phyloP scores from a whole-genome alignment of 2,113 vertebrate genomes.

The Ascaphus truei region DNA sequence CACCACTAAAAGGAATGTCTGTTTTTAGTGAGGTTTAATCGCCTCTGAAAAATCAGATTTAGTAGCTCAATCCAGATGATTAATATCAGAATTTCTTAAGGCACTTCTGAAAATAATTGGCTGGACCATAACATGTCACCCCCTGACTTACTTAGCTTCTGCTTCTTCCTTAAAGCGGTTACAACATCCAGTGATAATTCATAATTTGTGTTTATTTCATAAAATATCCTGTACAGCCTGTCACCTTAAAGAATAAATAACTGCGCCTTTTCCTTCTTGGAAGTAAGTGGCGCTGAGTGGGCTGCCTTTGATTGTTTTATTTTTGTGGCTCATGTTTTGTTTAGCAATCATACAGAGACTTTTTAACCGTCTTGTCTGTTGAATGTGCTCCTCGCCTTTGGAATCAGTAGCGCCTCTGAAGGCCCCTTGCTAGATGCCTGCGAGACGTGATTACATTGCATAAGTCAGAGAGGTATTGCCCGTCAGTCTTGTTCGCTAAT shows the following conservation, averaged over 20 bases:
- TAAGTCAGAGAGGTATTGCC: constrained; percentile 22
- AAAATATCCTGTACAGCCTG: not conserved
- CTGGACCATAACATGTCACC: too few relatives aligned
- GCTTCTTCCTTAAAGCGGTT: too few relatives aligned
- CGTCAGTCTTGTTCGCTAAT: constrained; percentile 22
- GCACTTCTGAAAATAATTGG: too few relatives aligned
- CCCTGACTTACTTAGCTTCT: too few relatives aligned
- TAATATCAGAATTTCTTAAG: too few relatives aligned
- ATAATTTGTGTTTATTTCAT: not conserved
- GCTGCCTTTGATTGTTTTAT: not conserved
- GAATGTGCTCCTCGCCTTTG: constrained; percentile 4
- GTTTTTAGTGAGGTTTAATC: too few relatives aligned
- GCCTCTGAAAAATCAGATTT: too few relatives aligned
- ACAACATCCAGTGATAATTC: too few relatives aligned
- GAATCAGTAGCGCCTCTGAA: not conserved
- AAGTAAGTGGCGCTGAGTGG: not conserved
- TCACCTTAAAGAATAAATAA: too few relatives aligned
- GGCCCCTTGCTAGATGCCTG: not conserved
- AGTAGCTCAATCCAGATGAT: too few relatives aligned
- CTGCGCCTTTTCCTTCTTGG: not conserved
- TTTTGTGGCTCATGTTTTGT: constrained; percentile 2
- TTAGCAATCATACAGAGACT: constrained; percentile 4
- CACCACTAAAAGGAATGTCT: too few relatives aligned
- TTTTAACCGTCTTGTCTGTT: constrained; percentile 20
- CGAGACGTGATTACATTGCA: constrained; percentile 28